Evolutionary conservation across 2,113 vertebrate genomes (phyloP), one percentile per base, ranked within the genome.

Genomic region (Nothocercus julius): DNA sequence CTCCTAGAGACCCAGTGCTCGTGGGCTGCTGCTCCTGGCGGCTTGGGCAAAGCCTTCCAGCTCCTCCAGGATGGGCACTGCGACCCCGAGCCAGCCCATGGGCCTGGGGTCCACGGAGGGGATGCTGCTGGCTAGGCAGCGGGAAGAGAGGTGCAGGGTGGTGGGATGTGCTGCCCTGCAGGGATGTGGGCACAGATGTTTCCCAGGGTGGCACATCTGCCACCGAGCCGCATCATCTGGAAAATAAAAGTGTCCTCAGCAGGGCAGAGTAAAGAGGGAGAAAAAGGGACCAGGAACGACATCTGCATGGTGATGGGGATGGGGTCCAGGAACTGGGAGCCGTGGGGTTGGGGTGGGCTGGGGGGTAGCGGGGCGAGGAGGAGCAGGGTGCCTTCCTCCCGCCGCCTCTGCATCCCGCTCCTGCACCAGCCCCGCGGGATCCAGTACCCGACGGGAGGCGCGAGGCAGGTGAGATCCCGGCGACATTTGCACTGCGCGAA

Each of bases 1-100:
- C 78, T 75, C 53, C 20, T 49, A 5, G 9, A 53, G 30, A 25
- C 69, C 24, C 34, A 11, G 54, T 22, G 53, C 49, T 56, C 54
- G 4, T 8, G 14, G 28, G 51, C 14, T 25, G 51, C 61, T 0
- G 0, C 13, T 6, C 30, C 58, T 9, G 3, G 0, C 0, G 0
- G 4, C 0, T 0, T 24, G 13, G 54, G 67, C 21, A 45, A 54
- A 83, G 27, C 16, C 27, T 13, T 13, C 7, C 0, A 0, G 47
- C 53, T 49, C 18, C 20, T 49, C 49, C 49, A 49, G 49, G 21
- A 24, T 21, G 5, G 49, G 49, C 49, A 49, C 10, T 49, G 21
- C 10, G 19, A 20, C 45, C 45, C 67, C 32, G 34, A 44, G 9
- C 0, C 0, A 15, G 70, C 24, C 63, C 68, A 53, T 1, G 15